A percentile compares a stretch with the other conserved stretches of the same genome.
Evolutionary conservation across 2,113 vertebrate species (phyloP).

Genomic region (Calyptommatus sinebrachiatus): DNA sequence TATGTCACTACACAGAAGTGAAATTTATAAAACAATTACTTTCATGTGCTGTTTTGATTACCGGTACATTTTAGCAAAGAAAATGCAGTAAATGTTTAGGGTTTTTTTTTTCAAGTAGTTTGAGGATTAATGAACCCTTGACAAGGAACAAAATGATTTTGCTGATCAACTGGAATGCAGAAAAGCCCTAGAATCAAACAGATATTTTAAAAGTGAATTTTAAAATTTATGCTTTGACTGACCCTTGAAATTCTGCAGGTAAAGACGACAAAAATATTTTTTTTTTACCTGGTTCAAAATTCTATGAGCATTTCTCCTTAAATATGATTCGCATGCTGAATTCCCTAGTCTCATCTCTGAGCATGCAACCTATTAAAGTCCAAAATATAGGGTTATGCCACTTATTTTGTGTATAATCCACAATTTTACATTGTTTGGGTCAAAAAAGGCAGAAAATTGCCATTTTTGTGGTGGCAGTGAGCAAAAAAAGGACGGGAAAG

Average conservation of each 20-base stretch:
- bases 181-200: constrained; percentile 48
- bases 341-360: not conserved
- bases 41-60: constrained; percentile 49
- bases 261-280: not conserved
- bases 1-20: not conserved
- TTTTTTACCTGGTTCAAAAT: too few species aligned
- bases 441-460: too few species aligned
- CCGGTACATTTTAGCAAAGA: constrained; percentile 46
- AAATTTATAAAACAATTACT: constrained; percentile 28
- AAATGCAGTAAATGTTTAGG: constrained; percentile 18
- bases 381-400: not conserved
- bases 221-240: constrained; percentile 65
- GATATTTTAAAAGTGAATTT: constrained; percentile 55
- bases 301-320: not conserved
- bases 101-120: constrained; percentile 38
- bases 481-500: too few species aligned
- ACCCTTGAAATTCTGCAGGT: constrained; percentile 70
- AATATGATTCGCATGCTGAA: not conserved
- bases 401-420: too few species aligned
- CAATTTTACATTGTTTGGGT: too few species aligned
- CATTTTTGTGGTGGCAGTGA: too few species aligned
- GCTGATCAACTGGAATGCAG: constrained; percentile 27
- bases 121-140: constrained; percentile 31
- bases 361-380: not conserved
- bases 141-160: constrained; percentile 20